phyloP scores from a whole-genome alignment of 2,888 invertebrate genomes.

The Cylloceria caligata region DNA sequence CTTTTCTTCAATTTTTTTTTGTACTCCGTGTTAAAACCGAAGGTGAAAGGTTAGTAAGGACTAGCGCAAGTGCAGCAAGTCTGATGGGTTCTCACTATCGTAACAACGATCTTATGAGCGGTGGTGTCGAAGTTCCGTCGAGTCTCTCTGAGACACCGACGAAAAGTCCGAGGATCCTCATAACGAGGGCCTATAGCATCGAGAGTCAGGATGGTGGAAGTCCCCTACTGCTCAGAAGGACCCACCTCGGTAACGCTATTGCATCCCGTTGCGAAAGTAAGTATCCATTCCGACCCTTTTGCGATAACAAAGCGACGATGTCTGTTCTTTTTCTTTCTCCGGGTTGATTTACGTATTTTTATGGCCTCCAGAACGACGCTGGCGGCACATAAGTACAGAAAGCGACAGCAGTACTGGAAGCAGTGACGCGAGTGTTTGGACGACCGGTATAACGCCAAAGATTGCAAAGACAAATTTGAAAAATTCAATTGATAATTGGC shows the following conservation, averaged over 20 bases:
- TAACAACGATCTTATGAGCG: conserved; percentile 43
- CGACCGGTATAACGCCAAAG: conserved; percentile 78
- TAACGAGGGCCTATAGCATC: conserved; percentile 90
- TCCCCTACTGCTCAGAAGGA: conserved; percentile 77
- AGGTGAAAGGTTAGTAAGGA: conserved; percentile 77
- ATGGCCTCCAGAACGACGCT: conserved; percentile 76
- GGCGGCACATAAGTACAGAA: conserved; percentile 81
- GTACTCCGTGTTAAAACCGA: no score
- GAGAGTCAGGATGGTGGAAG: conserved; percentile 87
- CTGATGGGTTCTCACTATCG: conserved; percentile 84
- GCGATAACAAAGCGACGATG: not conserved
- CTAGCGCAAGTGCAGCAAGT: conserved; percentile 86
- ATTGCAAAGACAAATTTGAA: conserved; percentile 70
- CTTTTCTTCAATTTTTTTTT: conserved; percentile 9
- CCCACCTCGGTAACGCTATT: conserved; percentile 60
- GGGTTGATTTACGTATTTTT: no score
- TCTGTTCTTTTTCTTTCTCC: no score
- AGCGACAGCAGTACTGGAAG: conserved; percentile 82
- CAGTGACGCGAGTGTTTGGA: conserved; percentile 81
- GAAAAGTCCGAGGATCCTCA: conserved; percentile 89
- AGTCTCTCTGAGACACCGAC: conserved; percentile 78
- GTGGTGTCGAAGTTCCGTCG: conserved; percentile 56
- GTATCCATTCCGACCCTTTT: not conserved
- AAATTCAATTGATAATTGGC: conserved; percentile 75
- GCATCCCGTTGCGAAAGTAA: conserved; percentile 79